Evolutionary conservation across 2,888 invertebrate genomes (phyloP).

Genomic region (Ochropleura leucogaster): DNA sequence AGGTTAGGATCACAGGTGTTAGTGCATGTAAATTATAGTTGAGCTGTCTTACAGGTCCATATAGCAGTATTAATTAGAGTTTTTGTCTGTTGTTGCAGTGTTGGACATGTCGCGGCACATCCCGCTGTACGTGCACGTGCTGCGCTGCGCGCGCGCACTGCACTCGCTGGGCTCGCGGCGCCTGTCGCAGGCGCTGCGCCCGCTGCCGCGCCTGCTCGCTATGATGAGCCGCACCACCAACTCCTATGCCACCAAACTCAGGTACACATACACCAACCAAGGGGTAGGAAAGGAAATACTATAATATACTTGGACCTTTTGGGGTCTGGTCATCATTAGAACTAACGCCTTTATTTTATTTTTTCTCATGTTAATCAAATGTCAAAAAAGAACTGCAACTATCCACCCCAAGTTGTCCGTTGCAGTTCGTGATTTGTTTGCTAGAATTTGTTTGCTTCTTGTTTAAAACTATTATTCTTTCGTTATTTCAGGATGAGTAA

Average conservation of each 20-base stretch:
- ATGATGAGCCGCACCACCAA: conserved; percentile 98
- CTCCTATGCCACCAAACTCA: conserved; percentile 96
- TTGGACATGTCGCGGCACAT: conserved; percentile 99
- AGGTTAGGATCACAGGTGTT: background rate
- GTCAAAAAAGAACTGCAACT: background rate
- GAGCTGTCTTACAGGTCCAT: background rate
- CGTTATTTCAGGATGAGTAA: conserved; percentile 90
- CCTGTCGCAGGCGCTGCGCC: conserved; percentile 82
- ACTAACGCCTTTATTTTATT: background rate
- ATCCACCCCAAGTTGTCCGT: background rate
- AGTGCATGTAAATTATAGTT: background rate
- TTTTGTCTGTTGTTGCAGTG: conserved; percentile 87
- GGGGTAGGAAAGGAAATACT: too few species aligned
- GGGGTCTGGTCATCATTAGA: background rate
- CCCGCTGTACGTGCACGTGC: conserved; percentile 96
- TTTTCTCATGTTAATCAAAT: background rate
- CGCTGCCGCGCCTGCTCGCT: conserved; percentile 94
- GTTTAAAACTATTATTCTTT: background rate
- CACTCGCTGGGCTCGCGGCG: conserved; percentile 94
- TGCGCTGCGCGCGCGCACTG: conserved; percentile 95
- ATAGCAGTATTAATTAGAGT: background rate
- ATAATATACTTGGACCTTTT: background rate
- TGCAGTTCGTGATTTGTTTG: background rate
- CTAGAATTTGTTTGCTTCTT: too few species aligned
- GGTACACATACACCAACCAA: conserved; percentile 81